phyloP scores from a whole-genome alignment of 2,888 invertebrate genomes.

The Trachelus stipa region DNA sequence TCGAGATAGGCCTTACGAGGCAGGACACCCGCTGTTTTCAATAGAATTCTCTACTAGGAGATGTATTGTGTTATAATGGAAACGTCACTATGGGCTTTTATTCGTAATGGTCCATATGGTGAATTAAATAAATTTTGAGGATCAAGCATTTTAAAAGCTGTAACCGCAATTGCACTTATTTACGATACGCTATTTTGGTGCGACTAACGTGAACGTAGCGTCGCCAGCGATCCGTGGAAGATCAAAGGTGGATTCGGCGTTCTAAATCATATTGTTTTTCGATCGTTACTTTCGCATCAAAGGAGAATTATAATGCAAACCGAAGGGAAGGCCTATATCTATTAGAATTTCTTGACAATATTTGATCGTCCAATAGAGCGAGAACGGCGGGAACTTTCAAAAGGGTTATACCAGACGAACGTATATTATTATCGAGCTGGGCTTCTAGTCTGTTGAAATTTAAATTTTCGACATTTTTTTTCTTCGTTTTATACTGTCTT shows the following conservation, averaged over 20 bases:
- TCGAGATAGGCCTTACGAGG: neutral
- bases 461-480: neutral
- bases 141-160: neutral
- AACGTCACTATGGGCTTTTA: neutral
- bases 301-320: constrained; percentile 3
- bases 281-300: constrained; percentile 9
- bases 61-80: neutral
- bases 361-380: neutral
- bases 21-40: constrained; percentile 1
- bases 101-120: neutral
- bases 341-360: neutral
- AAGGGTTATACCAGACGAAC: neutral
- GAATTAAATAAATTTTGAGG: neutral
- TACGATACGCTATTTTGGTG: constrained; percentile 7
- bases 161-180: constrained; percentile 2
- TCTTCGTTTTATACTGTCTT: neutral
- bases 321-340: neutral
- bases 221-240: neutral
- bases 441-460: neutral
- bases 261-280: constrained; percentile 10
- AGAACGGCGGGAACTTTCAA: neutral
- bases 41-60: neutral
- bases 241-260: neutral
- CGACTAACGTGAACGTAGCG: neutral
- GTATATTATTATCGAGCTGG: neutral